Base-by-base conservation (phyloP, 2,888 invertebrate genomes). In the Quadroppia sp. region DNA sequence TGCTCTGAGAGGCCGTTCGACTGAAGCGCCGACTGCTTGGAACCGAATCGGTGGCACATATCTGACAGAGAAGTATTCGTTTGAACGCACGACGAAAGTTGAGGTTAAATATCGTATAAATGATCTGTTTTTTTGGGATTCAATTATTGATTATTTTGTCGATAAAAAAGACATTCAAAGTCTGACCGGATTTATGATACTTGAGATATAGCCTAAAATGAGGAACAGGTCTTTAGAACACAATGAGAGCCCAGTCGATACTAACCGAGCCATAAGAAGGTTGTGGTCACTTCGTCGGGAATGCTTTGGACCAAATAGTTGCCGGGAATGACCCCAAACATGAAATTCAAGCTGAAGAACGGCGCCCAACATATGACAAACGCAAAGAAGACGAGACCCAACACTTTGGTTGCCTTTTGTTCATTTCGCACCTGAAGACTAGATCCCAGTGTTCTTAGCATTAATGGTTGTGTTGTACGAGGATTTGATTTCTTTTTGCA, bases 331-430 rank as follows among this genome's bases (percentile, higher is more conserved):
- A 87, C 87, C 0, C 90, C 90, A 17, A 92, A 90, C 77, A 94
- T 84, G 81, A 95, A 86, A 81, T 95, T 95, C 15, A 93, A 85
- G 9, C 92, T 89, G 82, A 95, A 95, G 84, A 95, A 95, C 15
- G 95, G 95, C n/a, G 94, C 91, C 94, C 95, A 95, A 48, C 94
- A 87, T 64, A 94, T 89, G 36, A 94, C 94, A 82, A 95, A 95
- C 0, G 93, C 93, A 83, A 93, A 93, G 84, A 95, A 95, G 1
- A 95, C 94, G 0, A 95, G 91, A 2, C 94, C 94, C 25, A 95
- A 84, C 4, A 95, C 96, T 84, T 96, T 94, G 15, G 96, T 95
- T 0, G 97, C 97, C 82, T 96, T 96, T 81, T 96, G 95, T 82
- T 97, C 95, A 72, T 94, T 86, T 4, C 91, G 87, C 72, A 95